Evolutionary conservation across 2,113 vertebrate species (phyloP), one percentile per base, ranked within the genome.

Genomic region (Otocyon megalotis): DNA sequence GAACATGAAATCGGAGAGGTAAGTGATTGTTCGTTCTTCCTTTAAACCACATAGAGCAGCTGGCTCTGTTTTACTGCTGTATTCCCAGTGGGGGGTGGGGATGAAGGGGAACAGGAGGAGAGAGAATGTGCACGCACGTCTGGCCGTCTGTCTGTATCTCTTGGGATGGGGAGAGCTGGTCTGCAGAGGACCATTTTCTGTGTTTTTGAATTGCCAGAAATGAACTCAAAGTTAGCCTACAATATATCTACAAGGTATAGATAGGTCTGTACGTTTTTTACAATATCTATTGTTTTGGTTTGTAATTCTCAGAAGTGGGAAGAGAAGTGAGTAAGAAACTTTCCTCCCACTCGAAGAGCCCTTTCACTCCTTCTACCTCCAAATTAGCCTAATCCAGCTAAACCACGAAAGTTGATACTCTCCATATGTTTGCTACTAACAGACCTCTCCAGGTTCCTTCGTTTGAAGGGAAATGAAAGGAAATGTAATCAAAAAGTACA

Each of bases 1-100:
- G 99, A 99, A 86, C 99, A 99, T 26, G 99, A 99, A 98, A 99
- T 99, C 0, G 99, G 99, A 98, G 99, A 99, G 98, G 99, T 99
- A 63, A 98, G 97, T 54, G 35, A 11, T 24, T 1, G n/a, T 81
- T 58, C 14, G 0, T 79, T 28, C 14, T 37, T 65, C 72, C 50
- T 76, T 67, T 77, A 28, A 22, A 28, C 22, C 9, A 2, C 30
- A 16, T 20, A 4, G 63, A 86, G 72, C 77, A 89, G 72, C 79
- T 62, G 91, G 35, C 37, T 74, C 54, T 84, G 84, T 50, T 92
- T 37, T 35, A 84, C 65, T n/a, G 74, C 69, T 74, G 16, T 54
- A 2, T 28, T n/a, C 5, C 60, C 43, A 5, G 10, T 15, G 4
- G 4, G 48, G 1, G 3, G 16, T 8, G 56, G 90, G 15, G 30